Conservation (phyloP, 2,888 invertebrate genomes). For the Synanthedon myopaeformis region DNA sequence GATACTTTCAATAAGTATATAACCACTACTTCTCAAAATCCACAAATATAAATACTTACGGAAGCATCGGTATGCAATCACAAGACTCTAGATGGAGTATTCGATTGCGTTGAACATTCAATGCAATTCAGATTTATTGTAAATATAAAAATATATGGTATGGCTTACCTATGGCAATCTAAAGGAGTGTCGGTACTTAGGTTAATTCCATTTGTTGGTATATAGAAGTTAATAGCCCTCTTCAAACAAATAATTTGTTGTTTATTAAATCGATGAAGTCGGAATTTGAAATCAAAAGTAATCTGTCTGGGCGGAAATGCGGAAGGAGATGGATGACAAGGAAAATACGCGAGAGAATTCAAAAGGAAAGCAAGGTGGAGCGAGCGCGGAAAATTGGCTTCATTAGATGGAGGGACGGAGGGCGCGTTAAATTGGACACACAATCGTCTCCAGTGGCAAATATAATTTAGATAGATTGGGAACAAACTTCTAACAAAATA, state of each 20-base stretch:
- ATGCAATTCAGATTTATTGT: too few relatives aligned
- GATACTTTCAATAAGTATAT: too few relatives aligned
- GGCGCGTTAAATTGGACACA: conserved; percentile 27
- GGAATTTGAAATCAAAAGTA: conserved; percentile 64
- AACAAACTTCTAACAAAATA: too few relatives aligned
- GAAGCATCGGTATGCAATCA: too few relatives aligned
- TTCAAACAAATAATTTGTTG: conserved; percentile 23
- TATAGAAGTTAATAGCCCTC: neutral
- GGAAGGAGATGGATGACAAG: conserved; percentile 62
- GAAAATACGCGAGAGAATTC: conserved; percentile 64
- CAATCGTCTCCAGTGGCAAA: conserved; percentile 11
- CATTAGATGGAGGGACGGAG: conserved; percentile 54
- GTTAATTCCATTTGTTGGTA: neutral
- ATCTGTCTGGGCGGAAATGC: conserved; percentile 55
- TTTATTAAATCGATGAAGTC: conserved; percentile 54
- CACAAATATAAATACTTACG: too few relatives aligned
- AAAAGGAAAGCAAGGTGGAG: conserved; percentile 59
- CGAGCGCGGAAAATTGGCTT: conserved; percentile 63
- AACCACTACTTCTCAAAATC: too few relatives aligned
- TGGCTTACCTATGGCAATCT: too few relatives aligned
- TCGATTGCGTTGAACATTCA: too few relatives aligned
- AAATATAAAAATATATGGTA: too few relatives aligned
- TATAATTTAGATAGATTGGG: neutral
- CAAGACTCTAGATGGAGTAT: too few relatives aligned
- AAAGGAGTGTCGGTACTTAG: too few relatives aligned